These are phyloP conservation scores for Barypeithes pellucidus DNA, from an alignment of 2,888 invertebrate species.

Conservation along the genomic window DNA sequence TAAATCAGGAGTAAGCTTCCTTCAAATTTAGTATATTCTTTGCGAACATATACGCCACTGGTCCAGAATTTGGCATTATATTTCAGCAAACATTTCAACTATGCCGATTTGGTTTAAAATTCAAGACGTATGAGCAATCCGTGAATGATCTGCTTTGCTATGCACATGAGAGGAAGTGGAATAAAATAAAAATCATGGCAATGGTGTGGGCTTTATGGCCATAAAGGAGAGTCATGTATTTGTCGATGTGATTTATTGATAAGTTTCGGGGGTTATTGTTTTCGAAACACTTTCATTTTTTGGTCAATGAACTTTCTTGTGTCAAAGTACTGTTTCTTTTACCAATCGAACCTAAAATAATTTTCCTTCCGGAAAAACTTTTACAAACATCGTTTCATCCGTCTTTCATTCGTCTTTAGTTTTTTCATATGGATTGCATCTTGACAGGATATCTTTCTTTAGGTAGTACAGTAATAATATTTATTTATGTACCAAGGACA, in stretches of 20 bases:
- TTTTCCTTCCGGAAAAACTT: too few relatives aligned
- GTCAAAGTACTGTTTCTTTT: constrained; percentile 20
- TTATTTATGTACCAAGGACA: too few relatives aligned
- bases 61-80: constrained; percentile 1
- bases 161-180: constrained; percentile 50
- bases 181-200: constrained; percentile 42
- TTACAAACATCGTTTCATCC: too few relatives aligned
- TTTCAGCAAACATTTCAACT: constrained; percentile 7
- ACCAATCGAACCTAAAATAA: too few relatives aligned
- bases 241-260: constrained; percentile 25
- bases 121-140: constrained; percentile 45
- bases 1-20: too few relatives aligned
- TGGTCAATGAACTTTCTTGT: constrained; percentile 13
- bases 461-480: too few relatives aligned
- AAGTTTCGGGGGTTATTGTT: constrained; percentile 28
- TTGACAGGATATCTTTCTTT: too few relatives aligned
- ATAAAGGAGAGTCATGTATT: constrained; percentile 51
- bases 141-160: constrained; percentile 48
- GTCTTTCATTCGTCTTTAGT: too few relatives aligned
- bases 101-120: constrained; percentile 44
- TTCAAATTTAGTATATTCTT: too few relatives aligned
- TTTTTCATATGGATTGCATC: too few relatives aligned
- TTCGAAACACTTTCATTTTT: constrained; percentile 23
- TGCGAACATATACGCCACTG: not conserved
- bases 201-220: constrained; percentile 40